phyloP scores from a whole-genome alignment of 2,113 vertebrate genomes.

The Eidolon helvum region DNA sequence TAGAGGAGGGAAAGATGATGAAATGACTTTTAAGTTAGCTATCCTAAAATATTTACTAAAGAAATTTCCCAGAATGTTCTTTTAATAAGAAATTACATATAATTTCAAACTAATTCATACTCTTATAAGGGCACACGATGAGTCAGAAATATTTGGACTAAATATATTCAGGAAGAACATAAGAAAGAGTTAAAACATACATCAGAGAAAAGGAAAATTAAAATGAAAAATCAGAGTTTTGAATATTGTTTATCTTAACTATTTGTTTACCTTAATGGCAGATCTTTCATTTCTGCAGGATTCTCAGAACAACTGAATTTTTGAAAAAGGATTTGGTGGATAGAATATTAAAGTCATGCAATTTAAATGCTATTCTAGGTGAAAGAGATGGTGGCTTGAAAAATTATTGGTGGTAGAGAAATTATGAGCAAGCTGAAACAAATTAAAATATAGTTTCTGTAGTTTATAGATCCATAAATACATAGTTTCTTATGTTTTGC shows the following conservation, averaged over 20 bases:
- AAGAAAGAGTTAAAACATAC: constrained; percentile 19
- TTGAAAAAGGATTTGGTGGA: not conserved
- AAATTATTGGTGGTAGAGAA: not conserved
- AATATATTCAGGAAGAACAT: not conserved
- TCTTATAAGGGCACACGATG: not conserved
- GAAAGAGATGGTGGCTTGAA: not conserved
- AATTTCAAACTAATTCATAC: not conserved
- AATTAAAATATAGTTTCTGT: not conserved
- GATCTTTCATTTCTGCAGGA: not conserved
- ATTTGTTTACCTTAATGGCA: not conserved
- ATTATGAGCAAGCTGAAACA: not conserved
- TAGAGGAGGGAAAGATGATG: not conserved
- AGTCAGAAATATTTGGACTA: not conserved
- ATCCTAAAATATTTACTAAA: not conserved
- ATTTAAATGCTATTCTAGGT: not conserved
- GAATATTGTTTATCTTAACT: not conserved
- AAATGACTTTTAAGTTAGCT: constrained; percentile 9
- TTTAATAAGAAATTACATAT: not conserved
- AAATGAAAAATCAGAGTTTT: not conserved
- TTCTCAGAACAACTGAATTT: not conserved
- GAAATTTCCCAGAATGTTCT: not conserved
- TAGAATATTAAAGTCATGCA: not conserved
- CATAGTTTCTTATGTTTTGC: not conserved
- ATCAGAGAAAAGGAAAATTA: not conserved
- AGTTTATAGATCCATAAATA: not conserved